Conservation (phyloP, 2,888 invertebrate genomes). For the Amphiduros pacificus region DNA sequence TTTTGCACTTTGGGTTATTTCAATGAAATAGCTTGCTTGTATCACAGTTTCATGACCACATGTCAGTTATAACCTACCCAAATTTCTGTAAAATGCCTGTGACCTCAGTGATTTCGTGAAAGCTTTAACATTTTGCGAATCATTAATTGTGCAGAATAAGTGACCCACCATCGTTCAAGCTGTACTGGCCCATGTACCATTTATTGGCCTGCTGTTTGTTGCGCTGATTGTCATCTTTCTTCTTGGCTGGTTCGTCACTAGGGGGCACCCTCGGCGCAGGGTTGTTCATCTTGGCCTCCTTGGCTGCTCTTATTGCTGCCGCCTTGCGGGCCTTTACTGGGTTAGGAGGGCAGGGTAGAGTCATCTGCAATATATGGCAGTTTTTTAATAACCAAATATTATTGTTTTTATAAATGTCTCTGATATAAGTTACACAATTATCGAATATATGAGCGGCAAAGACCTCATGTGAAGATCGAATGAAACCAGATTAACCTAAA, state of each 20-base stretch:
- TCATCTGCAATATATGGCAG: conserved; percentile 34
- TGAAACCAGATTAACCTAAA: too few relatives aligned
- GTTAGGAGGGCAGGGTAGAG: conserved; percentile 52
- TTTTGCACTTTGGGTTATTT: too few relatives aligned
- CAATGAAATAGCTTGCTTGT: too few relatives aligned
- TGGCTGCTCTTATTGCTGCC: conserved; percentile 45
- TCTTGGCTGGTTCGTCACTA: conserved; percentile 26
- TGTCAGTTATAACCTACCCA: too few relatives aligned
- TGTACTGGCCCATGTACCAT: conserved; percentile 57
- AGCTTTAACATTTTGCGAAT: too few relatives aligned
- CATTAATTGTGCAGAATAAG: too few relatives aligned
- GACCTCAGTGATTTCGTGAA: too few relatives aligned
- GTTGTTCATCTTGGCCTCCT: conserved; percentile 51
- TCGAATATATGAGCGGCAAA: not conserved
- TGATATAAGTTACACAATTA: not conserved
- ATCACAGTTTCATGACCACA: too few relatives aligned
- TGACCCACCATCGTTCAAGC: conserved; percentile 46
- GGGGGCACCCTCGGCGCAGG: conserved; percentile 23
- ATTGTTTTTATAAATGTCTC: too few relatives aligned
- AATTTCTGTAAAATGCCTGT: too few relatives aligned
- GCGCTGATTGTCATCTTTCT: conserved; percentile 32
- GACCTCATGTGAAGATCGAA: not conserved
- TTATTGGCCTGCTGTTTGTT: conserved; percentile 22
- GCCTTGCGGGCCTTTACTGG: conserved; percentile 51
- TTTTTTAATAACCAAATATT: too few relatives aligned